A percentile compares a stretch with the other conserved stretches of the same genome.
phyloP scores from a whole-genome alignment of 2,888 invertebrate species.

The Eupithecia insigniata region DNA sequence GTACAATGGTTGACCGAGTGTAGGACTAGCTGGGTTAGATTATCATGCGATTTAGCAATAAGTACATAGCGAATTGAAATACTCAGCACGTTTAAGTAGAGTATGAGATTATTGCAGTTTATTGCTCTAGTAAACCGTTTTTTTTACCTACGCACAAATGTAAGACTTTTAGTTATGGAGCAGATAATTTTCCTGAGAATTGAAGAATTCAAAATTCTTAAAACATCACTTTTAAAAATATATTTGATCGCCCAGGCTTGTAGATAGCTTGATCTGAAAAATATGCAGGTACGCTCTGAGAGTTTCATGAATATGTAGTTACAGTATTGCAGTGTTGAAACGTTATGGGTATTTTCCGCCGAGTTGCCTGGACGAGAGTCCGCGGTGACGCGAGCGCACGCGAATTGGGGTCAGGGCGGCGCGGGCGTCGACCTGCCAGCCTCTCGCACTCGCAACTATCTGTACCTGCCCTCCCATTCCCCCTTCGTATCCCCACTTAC shows the following conservation, averaged over 20 bases:
- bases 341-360: slow-evolving; percentile 79
- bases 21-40: slow-evolving; percentile 62
- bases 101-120: background rate
- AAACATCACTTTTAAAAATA: too few species aligned
- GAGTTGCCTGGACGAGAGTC: slow-evolving; percentile 79
- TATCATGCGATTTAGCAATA: slow-evolving; percentile 31
- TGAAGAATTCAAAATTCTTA: background rate
- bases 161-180: background rate
- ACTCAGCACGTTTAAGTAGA: background rate
- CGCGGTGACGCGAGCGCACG: slow-evolving; percentile 81
- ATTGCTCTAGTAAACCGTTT: background rate
- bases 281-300: slow-evolving; percentile 29
- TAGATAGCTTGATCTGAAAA: background rate
- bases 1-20: slow-evolving; percentile 55
- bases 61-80: background rate
- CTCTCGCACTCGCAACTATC: slow-evolving; percentile 56
- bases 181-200: background rate
- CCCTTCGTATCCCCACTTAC: slow-evolving; percentile 28
- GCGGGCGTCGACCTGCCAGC: slow-evolving; percentile 80
- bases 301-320: slow-evolving; percentile 27
- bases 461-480: slow-evolving; percentile 46
- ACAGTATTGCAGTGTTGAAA: slow-evolving; percentile 54
- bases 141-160: background rate
- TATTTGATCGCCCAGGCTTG: too few species aligned
- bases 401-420: slow-evolving; percentile 83